Evolutionary conservation across 2,113 vertebrate species (phyloP).

Genomic region (Megaleporinus macrocephalus): DNA sequence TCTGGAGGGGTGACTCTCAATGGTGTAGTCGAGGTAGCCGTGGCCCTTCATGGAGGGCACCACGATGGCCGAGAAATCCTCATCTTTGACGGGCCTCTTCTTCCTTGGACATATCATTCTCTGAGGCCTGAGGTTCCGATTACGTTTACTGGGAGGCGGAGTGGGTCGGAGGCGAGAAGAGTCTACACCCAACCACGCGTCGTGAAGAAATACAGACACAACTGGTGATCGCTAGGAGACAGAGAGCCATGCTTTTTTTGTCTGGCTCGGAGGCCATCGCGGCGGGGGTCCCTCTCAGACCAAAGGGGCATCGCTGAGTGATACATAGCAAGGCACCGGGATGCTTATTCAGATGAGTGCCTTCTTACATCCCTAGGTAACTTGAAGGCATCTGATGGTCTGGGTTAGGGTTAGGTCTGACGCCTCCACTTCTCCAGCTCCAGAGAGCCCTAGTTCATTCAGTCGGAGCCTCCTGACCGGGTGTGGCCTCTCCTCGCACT

Average conservation of each 20-base stretch:
- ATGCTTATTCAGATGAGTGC: background rate
- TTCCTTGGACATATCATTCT: slow-evolving; percentile 78
- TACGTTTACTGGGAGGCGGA: background rate
- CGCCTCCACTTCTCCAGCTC: background rate
- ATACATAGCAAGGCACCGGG: background rate
- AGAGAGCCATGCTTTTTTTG: slow-evolving; percentile 37
- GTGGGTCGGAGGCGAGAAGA: background rate
- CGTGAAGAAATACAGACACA: slow-evolving; percentile 53
- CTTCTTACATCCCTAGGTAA: background rate
- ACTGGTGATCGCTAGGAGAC: slow-evolving; percentile 40
- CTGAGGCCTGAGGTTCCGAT: slow-evolving; percentile 17
- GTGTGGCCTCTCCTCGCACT: background rate
- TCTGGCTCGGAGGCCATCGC: slow-evolving; percentile 39
- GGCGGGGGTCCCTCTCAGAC: slow-evolving; percentile 18
- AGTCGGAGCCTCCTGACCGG: background rate
- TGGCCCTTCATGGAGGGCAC: slow-evolving; percentile 80
- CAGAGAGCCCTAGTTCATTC: background rate
- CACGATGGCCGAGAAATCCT: slow-evolving; percentile 75
- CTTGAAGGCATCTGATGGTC: background rate
- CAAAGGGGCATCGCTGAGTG: slow-evolving; percentile 47
- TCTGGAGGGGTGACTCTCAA: slow-evolving; percentile 76
- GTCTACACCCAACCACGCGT: slow-evolving; percentile 53
- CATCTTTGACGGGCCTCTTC: slow-evolving; percentile 68
- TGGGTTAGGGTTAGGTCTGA: too few relatives aligned
- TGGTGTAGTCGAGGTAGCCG: slow-evolving; percentile 81